Evolutionary conservation across 2,888 invertebrate genomes (phyloP).

Genomic region (Leptinotarsa juncta): DNA sequence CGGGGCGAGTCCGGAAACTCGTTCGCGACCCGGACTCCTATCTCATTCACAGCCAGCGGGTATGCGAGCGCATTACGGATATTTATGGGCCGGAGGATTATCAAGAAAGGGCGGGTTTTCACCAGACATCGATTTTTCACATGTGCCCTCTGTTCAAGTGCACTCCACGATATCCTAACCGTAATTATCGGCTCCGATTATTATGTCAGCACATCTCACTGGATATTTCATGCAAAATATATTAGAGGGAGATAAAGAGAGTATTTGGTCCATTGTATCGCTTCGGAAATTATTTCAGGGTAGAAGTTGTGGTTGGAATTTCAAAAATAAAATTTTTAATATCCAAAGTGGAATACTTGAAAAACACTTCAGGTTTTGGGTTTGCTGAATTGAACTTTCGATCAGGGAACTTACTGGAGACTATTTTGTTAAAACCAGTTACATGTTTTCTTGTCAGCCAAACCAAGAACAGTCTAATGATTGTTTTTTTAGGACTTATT

Average conservation of each 20-base stretch:
- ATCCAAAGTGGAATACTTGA: too few species aligned
- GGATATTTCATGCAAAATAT: conserved; percentile 19
- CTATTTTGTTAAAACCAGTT: too few species aligned
- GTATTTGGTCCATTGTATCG: too few species aligned
- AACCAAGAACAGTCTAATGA: too few species aligned
- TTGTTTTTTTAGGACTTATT: too few species aligned
- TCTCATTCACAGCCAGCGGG: conserved; percentile 66
- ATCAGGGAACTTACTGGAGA: too few species aligned
- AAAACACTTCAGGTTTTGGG: too few species aligned
- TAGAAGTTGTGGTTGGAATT: too few species aligned
- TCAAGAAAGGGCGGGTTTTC: conserved; percentile 64
- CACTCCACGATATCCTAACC: conserved; percentile 50
- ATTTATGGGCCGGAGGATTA: conserved; percentile 64
- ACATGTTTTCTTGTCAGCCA: too few species aligned
- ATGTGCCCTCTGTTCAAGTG: conserved; percentile 58
- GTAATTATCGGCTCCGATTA: conserved; percentile 36
- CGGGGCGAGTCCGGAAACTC: conserved; percentile 44
- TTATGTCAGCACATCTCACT: conserved; percentile 44
- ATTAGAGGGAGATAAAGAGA: neutral
- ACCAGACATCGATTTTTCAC: conserved; percentile 65
- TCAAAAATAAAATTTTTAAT: too few species aligned
- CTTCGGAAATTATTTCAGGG: too few species aligned
- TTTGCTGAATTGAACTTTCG: too few species aligned
- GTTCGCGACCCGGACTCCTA: conserved; percentile 54
- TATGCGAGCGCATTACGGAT: conserved; percentile 64